These are phyloP conservation scores for Catharus minimus DNA, from an alignment of 2,113 vertebrate species.

Conservation along the genomic window DNA sequence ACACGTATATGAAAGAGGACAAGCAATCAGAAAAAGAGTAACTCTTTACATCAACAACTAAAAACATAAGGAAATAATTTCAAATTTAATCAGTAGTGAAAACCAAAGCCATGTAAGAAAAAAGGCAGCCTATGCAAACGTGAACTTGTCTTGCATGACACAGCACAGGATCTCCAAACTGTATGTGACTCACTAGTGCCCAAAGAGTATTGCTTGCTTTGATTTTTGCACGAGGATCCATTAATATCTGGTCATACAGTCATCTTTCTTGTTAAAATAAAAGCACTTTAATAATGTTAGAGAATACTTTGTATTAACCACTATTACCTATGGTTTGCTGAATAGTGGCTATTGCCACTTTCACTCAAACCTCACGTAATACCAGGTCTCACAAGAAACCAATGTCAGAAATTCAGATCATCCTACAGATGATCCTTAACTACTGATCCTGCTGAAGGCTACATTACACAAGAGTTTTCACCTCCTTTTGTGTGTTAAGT, in stretches of 20 bases:
- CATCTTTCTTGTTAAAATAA: background rate
- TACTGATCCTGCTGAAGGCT: background rate
- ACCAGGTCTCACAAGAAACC: background rate
- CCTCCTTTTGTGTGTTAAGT: background rate
- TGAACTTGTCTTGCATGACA: background rate
- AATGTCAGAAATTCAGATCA: background rate
- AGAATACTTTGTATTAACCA: background rate
- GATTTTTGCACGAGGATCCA: background rate
- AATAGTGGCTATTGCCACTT: background rate
- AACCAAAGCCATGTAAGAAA: background rate
- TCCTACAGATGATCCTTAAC: background rate
- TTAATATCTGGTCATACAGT: background rate
- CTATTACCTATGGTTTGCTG: background rate
- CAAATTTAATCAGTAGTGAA: background rate
- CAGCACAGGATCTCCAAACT: background rate
- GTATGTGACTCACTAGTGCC: background rate
- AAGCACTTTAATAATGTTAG: background rate
- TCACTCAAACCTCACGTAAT: background rate
- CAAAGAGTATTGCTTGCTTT: background rate
- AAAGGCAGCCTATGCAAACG: background rate
- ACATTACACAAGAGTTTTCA: background rate
- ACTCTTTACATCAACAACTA: background rate
- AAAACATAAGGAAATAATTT: background rate
- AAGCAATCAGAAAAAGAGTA: background rate
- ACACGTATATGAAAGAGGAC: background rate